Percentiles rank a stretch among this genome's conserved stretches.
These are phyloP conservation scores for Ascidia mentula DNA, from an alignment of 23 tunicate genomes.

Conservation along the genomic window DNA sequence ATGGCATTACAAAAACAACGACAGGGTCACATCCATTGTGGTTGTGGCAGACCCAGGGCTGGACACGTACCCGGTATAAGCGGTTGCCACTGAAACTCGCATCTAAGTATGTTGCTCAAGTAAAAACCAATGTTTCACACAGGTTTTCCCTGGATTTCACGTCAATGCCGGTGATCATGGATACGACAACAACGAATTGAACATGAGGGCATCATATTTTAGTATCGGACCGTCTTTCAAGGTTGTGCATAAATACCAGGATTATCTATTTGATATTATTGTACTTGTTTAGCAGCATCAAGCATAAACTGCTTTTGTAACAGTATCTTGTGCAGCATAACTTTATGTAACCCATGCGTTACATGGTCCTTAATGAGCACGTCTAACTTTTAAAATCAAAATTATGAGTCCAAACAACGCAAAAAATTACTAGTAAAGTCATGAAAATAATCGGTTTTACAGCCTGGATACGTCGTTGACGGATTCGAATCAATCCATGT, in stretches of 20 bases:
- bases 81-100: not conserved
- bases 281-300: too few relatives aligned
- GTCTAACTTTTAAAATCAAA: too few relatives aligned
- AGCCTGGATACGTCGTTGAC: conserved; percentile 26
- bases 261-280: too few relatives aligned
- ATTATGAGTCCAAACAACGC: too few relatives aligned
- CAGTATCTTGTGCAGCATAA: too few relatives aligned
- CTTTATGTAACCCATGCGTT: too few relatives aligned
- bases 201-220: conserved; percentile 27
- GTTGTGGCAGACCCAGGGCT: conserved; percentile 45
- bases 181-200: conserved; percentile 8
- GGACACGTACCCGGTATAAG: conserved; percentile 28
- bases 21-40: conserved; percentile 54
- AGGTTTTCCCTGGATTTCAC: conserved; percentile 57
- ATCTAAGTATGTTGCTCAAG: not conserved
- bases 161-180: conserved; percentile 47
- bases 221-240: conserved; percentile 39
- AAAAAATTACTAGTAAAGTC: too few relatives aligned
- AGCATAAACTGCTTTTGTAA: too few relatives aligned
- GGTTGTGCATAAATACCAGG: too few relatives aligned
- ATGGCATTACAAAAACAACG: conserved; percentile 58
- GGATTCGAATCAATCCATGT: conserved; percentile 50
- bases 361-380: too few relatives aligned
- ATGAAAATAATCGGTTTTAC: too few relatives aligned
- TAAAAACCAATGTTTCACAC: not conserved